Conservation (phyloP, 2,113 vertebrate genomes). For the Nerophis lumbriciformis region DNA sequence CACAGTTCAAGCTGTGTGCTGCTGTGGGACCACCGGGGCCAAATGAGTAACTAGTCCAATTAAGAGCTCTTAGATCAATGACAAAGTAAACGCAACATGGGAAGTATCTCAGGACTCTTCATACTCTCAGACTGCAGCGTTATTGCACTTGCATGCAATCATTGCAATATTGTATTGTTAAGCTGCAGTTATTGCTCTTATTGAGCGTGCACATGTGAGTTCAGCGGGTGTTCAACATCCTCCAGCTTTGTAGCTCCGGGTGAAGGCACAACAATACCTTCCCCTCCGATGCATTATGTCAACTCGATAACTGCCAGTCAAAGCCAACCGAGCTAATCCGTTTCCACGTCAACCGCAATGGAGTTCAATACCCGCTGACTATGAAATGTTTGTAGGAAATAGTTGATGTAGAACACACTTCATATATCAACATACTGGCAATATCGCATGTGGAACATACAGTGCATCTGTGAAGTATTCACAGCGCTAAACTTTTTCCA, state of each 20-base stretch:
- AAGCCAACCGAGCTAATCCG: constrained; percentile 28
- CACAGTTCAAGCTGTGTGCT: constrained; percentile 48
- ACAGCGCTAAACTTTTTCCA: too few species aligned
- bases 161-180: constrained; percentile 37
- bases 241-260: constrained; percentile 5
- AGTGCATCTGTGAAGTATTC: neutral
- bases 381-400: constrained; percentile 1
- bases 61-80: constrained; percentile 69
- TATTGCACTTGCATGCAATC: constrained; percentile 23
- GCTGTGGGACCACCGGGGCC: constrained; percentile 56
- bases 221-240: constrained; percentile 6
- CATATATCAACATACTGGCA: constrained; percentile 11
- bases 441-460: neutral
- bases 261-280: constrained; percentile 13
- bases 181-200: constrained; percentile 28
- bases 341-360: constrained; percentile 29
- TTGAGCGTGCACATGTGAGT: constrained; percentile 31
- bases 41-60: constrained; percentile 69
- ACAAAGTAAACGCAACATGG: constrained; percentile 52
- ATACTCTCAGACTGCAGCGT: constrained; percentile 16
- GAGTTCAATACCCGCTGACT: neutral
- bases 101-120: constrained; percentile 46
- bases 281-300: neutral
- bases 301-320: constrained; percentile 41
- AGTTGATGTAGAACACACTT: neutral